Evolutionary conservation across 2,797 vertebrate genomes (phyloP), one percentile per base, ranked within the genome.

Genomic region (Microchirus variegatus): DNA sequence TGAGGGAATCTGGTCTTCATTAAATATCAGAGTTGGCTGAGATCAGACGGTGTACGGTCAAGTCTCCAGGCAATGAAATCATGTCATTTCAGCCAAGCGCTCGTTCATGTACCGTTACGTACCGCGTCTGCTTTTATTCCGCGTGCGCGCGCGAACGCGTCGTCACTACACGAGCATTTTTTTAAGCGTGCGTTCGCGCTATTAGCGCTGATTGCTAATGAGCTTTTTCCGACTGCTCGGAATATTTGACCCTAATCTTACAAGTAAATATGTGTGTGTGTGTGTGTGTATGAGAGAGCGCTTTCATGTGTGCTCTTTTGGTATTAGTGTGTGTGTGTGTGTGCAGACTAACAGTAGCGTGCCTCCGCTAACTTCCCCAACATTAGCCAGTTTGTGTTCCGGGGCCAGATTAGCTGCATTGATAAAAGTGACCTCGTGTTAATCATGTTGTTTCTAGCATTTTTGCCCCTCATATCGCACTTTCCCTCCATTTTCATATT

Each of bases 131-230:
- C 48, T 38, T 47, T 49, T 38, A 14, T 55, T 18, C 45, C 22
- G 16, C 46, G 17, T 49, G 49, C 2, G 45, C 35, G 10, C 43
- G 44, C 45, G 10, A 52, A 35, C 48, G 43, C 52, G 46, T 48
- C 43, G 56, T 58, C 64, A 46, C 16, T 10, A 6, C 35, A 40
- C 26, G 31, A 22, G 17, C 45, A n/a, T n/a, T n/a, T n/a, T n/a
- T n/a, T 43, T 31, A 16, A 31, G 52, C 43, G 31, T 26, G 41
- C 7, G 59, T 73, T 64, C 56, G 59, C 1, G 38, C 54, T 70
- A 63, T 84, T 88, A 77, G 50, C 64, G 5, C 74, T 86, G 80
- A 84, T 82, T 85, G 80, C 81, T 81, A 67, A 84, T 80, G 74
- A 73, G 64, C 71, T 41, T 72, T 72, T 46, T 74, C 49, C 19